These are phyloP conservation scores for Lemur catta DNA, from an alignment of 2,797 vertebrate genomes.

Conservation along the genomic window DNA sequence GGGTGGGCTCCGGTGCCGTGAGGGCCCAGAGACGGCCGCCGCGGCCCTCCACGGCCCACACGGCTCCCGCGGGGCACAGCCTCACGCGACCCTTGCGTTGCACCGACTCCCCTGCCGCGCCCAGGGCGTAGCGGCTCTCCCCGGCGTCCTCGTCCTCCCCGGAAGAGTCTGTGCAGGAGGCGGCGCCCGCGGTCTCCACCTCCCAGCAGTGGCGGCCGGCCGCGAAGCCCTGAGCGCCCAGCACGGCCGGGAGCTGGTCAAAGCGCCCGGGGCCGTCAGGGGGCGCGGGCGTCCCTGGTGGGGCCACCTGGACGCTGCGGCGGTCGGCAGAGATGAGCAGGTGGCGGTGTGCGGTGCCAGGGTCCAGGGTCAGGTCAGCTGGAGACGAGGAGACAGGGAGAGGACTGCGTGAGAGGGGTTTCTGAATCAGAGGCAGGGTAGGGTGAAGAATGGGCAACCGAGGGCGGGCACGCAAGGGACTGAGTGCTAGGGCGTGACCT, in stretches of 20 bases:
- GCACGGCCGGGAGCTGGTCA: slow-evolving; percentile 54
- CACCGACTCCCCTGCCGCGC: slow-evolving; percentile 71
- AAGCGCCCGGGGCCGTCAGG: slow-evolving; percentile 37
- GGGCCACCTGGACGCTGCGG: slow-evolving; percentile 71
- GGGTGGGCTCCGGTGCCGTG: slow-evolving; percentile 65
- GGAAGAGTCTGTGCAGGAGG: not conserved
- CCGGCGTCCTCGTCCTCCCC: not conserved
- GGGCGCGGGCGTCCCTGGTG: slow-evolving; percentile 43
- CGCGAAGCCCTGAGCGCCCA: slow-evolving; percentile 67
- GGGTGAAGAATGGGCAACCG: not conserved
- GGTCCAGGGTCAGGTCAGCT: slow-evolving; percentile 82
- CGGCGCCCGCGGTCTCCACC: slow-evolving; percentile 49
- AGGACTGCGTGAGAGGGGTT: not conserved
- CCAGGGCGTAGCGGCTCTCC: slow-evolving; percentile 62
- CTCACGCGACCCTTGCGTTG: slow-evolving; percentile 66
- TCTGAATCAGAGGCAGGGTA: not conserved
- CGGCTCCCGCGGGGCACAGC: slow-evolving; percentile 60
- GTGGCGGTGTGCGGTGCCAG: slow-evolving; percentile 77
- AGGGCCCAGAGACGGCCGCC: slow-evolving; percentile 72
- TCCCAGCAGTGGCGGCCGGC: slow-evolving; percentile 78
- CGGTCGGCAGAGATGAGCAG: slow-evolving; percentile 79
- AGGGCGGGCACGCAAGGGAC: no score
- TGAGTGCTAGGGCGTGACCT: not conserved
- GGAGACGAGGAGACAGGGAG: not conserved
- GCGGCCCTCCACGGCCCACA: slow-evolving; percentile 76